These are phyloP conservation scores for Melanotaenia pygmaea DNA, from an alignment of 2,797 vertebrate genomes.

Conservation along the genomic window DNA sequence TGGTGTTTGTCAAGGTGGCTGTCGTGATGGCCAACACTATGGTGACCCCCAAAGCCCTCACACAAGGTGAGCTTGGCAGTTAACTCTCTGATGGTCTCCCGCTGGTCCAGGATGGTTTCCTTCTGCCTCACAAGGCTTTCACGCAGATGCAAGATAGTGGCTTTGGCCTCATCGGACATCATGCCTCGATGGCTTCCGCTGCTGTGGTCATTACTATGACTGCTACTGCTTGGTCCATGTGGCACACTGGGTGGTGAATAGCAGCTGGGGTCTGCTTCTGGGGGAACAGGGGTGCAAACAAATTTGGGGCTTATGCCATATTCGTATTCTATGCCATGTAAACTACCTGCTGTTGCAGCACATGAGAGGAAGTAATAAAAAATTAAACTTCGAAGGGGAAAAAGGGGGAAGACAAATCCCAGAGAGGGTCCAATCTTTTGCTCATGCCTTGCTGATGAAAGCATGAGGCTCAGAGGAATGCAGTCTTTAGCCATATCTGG, in stretches of 20 bases:
- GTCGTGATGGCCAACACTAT: slow-evolving; percentile 51
- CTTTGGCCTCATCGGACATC: slow-evolving; percentile 86
- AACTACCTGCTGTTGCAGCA: slow-evolving; percentile 55
- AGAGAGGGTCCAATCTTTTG: slow-evolving; percentile 39
- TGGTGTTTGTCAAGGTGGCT: slow-evolving; percentile 40
- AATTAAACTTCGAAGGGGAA: slow-evolving; percentile 66
- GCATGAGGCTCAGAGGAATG: slow-evolving; percentile 56
- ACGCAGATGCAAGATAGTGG: slow-evolving; percentile 86
- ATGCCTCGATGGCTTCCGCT: slow-evolving; percentile 56
- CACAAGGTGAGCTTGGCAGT: slow-evolving; percentile 87
- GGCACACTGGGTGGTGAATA: slow-evolving; percentile 72
- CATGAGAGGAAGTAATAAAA: slow-evolving; percentile 70
- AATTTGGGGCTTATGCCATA: slow-evolving; percentile 84
- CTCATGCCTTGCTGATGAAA: slow-evolving; percentile 36
- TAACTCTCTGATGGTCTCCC: slow-evolving; percentile 87
- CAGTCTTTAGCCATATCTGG: slow-evolving; percentile 72
- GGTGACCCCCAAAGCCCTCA: slow-evolving; percentile 81
- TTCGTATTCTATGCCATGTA: slow-evolving; percentile 75
- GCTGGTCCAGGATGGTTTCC: slow-evolving; percentile 87
- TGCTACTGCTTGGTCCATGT: slow-evolving; percentile 63
- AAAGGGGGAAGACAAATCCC: slow-evolving; percentile 36
- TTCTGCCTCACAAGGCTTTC: slow-evolving; percentile 88
- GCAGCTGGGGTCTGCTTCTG: slow-evolving; percentile 84
- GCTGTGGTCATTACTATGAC: slow-evolving; percentile 56
- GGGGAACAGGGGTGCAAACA: slow-evolving; percentile 86